Conservation (phyloP, 2,797 vertebrate species). For the Rhabdomys pumilio region DNA sequence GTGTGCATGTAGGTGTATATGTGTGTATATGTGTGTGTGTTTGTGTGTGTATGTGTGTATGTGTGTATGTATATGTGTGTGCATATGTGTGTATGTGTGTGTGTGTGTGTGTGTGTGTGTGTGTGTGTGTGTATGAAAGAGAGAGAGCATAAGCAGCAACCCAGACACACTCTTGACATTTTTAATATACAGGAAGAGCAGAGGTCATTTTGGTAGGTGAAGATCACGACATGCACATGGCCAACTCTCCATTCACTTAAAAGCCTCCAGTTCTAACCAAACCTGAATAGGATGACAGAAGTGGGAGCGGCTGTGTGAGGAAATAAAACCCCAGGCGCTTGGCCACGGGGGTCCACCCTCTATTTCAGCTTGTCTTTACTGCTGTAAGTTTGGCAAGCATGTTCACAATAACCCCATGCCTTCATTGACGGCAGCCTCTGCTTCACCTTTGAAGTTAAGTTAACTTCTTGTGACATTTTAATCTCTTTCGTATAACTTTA, state of each 20-base stretch:
- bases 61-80: too few relatives aligned
- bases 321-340: not conserved
- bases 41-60: too few relatives aligned
- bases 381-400: not conserved
- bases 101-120: not conserved
- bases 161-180: not conserved
- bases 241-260: not conserved
- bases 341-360: not conserved
- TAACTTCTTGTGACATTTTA: slow-evolving; percentile 45
- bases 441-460: not conserved
- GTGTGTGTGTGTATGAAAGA: not conserved
- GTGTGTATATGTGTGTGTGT: too few relatives aligned
- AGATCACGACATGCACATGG: rapidly evolving
- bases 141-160: not conserved
- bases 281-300: not conserved
- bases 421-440: not conserved
- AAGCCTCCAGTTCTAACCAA: not conserved
- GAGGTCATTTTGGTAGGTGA: not conserved
- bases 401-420: not conserved
- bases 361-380: not conserved
- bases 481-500: slow-evolving; percentile 46
- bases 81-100: not conserved
- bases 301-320: not conserved
- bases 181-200: not conserved
- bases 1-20: too few relatives aligned